Percentiles rank a stretch among this genome's conserved stretches.
Conservation (phyloP, 2,888 invertebrate species). For the Disparrhopalites patrizii region DNA sequence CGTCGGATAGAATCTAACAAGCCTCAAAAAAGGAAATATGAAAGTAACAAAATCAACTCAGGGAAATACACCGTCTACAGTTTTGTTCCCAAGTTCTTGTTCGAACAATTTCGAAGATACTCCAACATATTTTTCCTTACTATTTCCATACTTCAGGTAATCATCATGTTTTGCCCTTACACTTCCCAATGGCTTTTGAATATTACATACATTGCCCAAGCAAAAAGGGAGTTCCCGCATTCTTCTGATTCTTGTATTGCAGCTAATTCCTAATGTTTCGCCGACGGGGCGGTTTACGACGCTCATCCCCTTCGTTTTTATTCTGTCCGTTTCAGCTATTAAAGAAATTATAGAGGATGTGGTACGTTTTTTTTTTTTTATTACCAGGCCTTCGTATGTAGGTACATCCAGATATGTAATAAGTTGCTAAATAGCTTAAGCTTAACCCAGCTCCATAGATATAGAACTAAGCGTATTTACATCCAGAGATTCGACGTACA, state of each 20-base stretch:
- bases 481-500: too few species aligned
- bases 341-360: conserved; percentile 98
- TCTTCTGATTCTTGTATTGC: conserved; percentile 34
- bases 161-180: conserved; percentile 23
- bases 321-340: conserved; percentile 90
- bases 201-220: not conserved
- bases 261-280: conserved; percentile 99
- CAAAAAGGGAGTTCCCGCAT: too few species aligned
- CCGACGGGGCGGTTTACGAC: conserved; percentile 99
- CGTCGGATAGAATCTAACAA: conserved; percentile 54
- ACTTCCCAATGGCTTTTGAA: not conserved
- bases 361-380: conserved; percentile 62
- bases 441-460: too few species aligned
- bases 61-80: conserved; percentile 82
- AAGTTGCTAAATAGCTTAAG: too few species aligned
- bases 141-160: conserved; percentile 88
- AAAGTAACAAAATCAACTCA: conserved; percentile 87
- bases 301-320: conserved; percentile 92
- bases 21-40: conserved; percentile 73
- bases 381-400: not conserved
- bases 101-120: conserved; percentile 98
- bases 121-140: conserved; percentile 99
- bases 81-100: conserved; percentile 95
- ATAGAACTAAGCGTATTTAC: too few species aligned
- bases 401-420: not conserved